A percentile compares a stretch with the other conserved stretches of the same genome.
Evolutionary conservation across 2,113 vertebrate species (phyloP).

Genomic region (Nyctereutes procyonoides): DNA sequence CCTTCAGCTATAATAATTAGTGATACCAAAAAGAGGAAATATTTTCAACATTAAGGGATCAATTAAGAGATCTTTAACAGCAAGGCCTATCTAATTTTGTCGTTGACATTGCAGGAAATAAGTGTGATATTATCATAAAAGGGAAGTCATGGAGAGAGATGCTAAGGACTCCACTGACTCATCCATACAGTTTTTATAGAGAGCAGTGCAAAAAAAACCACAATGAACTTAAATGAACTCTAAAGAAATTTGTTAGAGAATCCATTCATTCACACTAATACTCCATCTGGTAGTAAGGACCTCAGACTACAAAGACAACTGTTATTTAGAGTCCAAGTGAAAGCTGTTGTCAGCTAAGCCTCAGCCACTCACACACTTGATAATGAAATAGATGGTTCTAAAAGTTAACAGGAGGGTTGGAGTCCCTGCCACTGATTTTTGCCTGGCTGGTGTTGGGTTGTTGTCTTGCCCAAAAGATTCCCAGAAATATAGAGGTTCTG

Average conservation of each 20-base stretch:
- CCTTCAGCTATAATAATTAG: constrained; percentile 95
- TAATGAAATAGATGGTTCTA: constrained; percentile 83
- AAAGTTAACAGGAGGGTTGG: constrained; percentile 74
- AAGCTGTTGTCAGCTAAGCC: constrained; percentile 89
- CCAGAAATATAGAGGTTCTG: constrained; percentile 33
- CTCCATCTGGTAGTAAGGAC: constrained; percentile 87
- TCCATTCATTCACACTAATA: constrained; percentile 88
- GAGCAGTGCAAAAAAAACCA: constrained; percentile 93
- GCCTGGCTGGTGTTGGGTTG: constrained; percentile 60
- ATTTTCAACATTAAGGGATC: constrained; percentile 95
- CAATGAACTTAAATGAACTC: constrained; percentile 96
- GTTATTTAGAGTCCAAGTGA: constrained; percentile 89
- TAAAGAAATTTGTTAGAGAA: constrained; percentile 96
- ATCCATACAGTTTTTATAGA: constrained; percentile 96
- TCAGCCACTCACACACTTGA: constrained; percentile 72
- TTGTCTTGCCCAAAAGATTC: constrained; percentile 52
- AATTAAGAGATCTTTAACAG: constrained; percentile 95
- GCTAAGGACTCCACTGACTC: constrained; percentile 95
- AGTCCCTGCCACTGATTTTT: constrained; percentile 81
- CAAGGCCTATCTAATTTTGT: constrained; percentile 95
- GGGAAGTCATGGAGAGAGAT: constrained; percentile 94
- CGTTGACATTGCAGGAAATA: constrained; percentile 95
- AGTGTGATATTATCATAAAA: constrained; percentile 94
- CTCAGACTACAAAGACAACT: constrained; percentile 93
- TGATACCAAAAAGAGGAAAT: constrained; percentile 97